These are phyloP conservation scores for Meghimatium bilineatum DNA, from an alignment of 2,888 invertebrate genomes.

Conservation along the genomic window DNA sequence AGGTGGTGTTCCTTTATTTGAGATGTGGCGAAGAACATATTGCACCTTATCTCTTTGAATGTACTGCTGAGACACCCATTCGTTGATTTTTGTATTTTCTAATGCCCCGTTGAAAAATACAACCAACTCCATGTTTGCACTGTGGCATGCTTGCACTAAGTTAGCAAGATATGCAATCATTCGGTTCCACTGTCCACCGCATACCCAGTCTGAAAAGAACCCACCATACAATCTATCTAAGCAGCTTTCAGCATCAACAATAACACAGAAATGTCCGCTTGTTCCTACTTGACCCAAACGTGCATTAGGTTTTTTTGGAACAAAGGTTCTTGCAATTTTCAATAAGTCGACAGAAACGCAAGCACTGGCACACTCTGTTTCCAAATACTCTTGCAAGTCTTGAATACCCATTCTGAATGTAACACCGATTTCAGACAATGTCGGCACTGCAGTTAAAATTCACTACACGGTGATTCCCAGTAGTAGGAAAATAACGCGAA, in stretches of 20 bases:
- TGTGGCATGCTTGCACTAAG: slow-evolving; percentile 86
- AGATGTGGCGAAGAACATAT: slow-evolving; percentile 88
- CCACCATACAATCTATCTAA: slow-evolving; percentile 93
- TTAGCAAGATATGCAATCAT: slow-evolving; percentile 91
- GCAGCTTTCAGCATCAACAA: slow-evolving; percentile 93
- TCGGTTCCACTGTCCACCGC: slow-evolving; percentile 95
- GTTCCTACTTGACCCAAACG: slow-evolving; percentile 62
- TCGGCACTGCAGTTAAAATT: no score
- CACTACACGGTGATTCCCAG: no score
- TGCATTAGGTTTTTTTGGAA: slow-evolving; percentile 53
- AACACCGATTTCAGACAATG: no score
- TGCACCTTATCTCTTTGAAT: slow-evolving; percentile 86
- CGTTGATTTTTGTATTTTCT: slow-evolving; percentile 83
- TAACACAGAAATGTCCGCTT: slow-evolving; percentile 79
- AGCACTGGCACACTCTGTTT: slow-evolving; percentile 84
- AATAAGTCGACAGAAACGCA: slow-evolving; percentile 87
- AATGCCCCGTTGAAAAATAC: slow-evolving; percentile 92
- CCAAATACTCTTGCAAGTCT: slow-evolving; percentile 88
- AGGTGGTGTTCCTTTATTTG: slow-evolving; percentile 91
- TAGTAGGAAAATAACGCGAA: no score
- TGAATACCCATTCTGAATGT: slow-evolving; percentile 78
- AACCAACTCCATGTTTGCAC: slow-evolving; percentile 85
- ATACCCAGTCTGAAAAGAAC: slow-evolving; percentile 95
- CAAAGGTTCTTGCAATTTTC: slow-evolving; percentile 85
- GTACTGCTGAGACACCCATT: slow-evolving; percentile 86